A percentile compares a stretch with the other conserved stretches of the same genome.
phyloP scores from a whole-genome alignment of 2,113 vertebrate species.

The Myodes glareolus region DNA sequence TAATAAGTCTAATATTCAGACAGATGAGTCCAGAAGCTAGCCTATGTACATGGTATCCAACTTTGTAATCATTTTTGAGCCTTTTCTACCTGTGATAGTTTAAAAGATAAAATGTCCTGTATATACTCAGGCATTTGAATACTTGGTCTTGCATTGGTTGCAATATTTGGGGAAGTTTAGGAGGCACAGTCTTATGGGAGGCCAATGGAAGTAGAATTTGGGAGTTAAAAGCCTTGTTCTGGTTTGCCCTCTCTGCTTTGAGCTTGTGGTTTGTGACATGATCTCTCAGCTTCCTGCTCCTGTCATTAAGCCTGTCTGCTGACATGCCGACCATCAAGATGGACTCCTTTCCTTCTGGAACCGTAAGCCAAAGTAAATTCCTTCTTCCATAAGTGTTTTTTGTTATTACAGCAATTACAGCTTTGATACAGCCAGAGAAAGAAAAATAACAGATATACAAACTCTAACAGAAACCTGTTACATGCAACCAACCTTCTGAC shows the following conservation, averaged over 20 bases:
- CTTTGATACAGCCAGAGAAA: neutral
- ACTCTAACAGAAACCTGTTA: neutral
- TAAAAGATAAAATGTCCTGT: neutral
- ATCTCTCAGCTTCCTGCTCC: neutral
- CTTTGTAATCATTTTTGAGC: constrained; percentile 11
- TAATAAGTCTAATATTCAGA: constrained; percentile 1
- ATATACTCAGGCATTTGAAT: neutral
- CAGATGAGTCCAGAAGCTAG: neutral
- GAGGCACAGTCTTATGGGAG: neutral
- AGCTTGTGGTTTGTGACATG: neutral
- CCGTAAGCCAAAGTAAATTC: neutral
- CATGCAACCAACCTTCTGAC: neutral
- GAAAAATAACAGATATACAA: neutral
- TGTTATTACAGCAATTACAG: neutral
- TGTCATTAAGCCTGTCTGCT: neutral
- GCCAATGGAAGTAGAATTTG: neutral
- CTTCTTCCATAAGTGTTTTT: neutral
- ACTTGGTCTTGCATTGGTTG: neutral
- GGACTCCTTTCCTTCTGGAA: neutral
- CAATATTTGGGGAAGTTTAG: neutral
- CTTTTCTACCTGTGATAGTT: neutral
- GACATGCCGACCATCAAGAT: neutral
- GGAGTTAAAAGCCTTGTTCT: neutral
- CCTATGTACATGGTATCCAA: neutral
- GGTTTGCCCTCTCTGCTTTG: neutral